Base-by-base conservation (phyloP, 2,888 invertebrate genomes). In the Hyppa rectilinea region DNA sequence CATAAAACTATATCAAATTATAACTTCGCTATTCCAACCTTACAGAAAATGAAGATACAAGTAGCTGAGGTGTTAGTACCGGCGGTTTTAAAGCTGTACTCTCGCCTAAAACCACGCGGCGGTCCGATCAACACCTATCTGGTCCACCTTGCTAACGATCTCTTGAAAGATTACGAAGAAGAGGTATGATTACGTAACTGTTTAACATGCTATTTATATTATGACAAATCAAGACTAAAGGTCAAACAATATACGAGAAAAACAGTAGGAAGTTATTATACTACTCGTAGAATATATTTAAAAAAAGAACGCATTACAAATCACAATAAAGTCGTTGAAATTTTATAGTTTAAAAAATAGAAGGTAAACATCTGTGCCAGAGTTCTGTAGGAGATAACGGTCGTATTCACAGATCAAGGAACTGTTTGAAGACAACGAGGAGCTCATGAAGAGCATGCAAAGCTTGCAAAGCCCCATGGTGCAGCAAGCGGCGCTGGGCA, bases 61-160 rank as follows among this genome's bases (percentile, higher is more conserved):
- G 96, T 97, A 17, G 96, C 97, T 10, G 97, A 97, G 82, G 96
- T 96, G 84, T 92, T 97, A 81, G 96, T 98, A 40, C 97, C 97
- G 36, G 96, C 96, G 12, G 96, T 97, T 73, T 94, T 97, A 76
- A 96, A 96, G 23, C 94, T 98, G 75, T 97, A 97, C 90, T 94
- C 96, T 67, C 96, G 96, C 76, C 88, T 97, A 83, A 96, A 96
- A n/a, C 38, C 86, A 53, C 82, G 88, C 81, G 92, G 93, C 66
- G 95, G 96, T 0, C 93, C 96, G 78, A 85, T 96, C 12, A 88
- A 92, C 53, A 87, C 91, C 4, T 95, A 96, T 84, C 92, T 96
- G 56, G 94, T 95, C 72, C 94, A 92, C 71, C 90, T 96, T 80
- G 94, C 96, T 80, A 92, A 91, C 43, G 96, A 96, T 83, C 92